Evolutionary conservation across 2,113 vertebrate genomes (phyloP).

Genomic region (Paratilapia polleni): DNA sequence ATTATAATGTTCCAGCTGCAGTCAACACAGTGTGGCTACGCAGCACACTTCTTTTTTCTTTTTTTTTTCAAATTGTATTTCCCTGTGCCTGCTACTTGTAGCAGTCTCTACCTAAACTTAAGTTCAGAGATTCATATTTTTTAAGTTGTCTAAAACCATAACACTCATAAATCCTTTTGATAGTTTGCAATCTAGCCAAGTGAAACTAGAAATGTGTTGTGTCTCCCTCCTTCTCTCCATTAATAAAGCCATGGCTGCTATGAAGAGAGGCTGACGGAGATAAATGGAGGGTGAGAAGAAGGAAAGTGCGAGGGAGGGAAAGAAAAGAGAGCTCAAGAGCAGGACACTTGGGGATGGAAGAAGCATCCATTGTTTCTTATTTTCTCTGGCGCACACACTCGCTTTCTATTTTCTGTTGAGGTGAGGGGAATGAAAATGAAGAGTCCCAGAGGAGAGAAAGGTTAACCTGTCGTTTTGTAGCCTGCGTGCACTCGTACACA

Average conservation of each 20-base stretch:
- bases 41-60: neutral
- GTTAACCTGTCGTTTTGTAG: conserved; percentile 64
- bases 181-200: conserved; percentile 17
- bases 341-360: conserved; percentile 52
- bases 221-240: conserved; percentile 32
- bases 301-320: conserved; percentile 5
- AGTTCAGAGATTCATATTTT: neutral
- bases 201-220: conserved; percentile 18
- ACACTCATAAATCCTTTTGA: neutral
- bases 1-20: conserved; percentile 73
- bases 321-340: conserved; percentile 41
- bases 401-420: conserved; percentile 43
- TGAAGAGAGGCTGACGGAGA: conserved; percentile 67
- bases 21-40: conserved; percentile 28
- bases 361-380: conserved; percentile 59
- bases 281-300: conserved; percentile 60
- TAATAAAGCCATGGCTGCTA: conserved; percentile 61
- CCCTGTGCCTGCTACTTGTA: neutral
- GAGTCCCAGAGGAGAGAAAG: conserved; percentile 53
- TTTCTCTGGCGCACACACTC: conserved; percentile 2
- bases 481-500: neutral
- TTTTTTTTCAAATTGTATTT: neutral
- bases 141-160: neutral
- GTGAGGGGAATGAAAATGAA: conserved; percentile 28
- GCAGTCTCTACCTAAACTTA: neutral